Evolutionary conservation across 2,888 invertebrate genomes (phyloP), one percentile per base, ranked within the genome.

Genomic region (Nezara viridula): DNA sequence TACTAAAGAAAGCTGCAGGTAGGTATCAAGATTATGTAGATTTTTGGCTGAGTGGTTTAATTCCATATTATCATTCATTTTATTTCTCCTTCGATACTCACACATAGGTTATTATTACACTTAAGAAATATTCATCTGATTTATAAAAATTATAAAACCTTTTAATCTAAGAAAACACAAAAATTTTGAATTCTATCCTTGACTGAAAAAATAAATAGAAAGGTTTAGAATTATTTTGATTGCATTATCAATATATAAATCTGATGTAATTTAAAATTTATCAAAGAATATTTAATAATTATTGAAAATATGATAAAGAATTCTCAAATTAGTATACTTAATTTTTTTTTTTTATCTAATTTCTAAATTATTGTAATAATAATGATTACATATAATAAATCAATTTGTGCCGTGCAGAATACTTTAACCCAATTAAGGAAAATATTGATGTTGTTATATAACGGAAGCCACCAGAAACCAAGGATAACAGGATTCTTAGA

Each of bases 1-100:
- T 95, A 89, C 94, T 97, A 10, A 94, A 95, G 90, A 94, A 94
- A 88, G 95, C 96, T 6, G 94, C 95, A 91, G 96, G 96, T 95
- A 93, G 10, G 89, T 88, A 14, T 14, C 60, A 32, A 50, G n/a
- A n/a, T 77, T 7, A 77, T 37, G 32, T 73, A 32, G 16, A 32
- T 66, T 7, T 37, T 55, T 52, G n/a, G 14, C n/a, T n/a, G n/a
- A n/a, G n/a, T n/a, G n/a, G n/a, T n/a, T 55, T 55, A n/a, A n/a
- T 55, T 52, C 3, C 5, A 6, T 24, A 24, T 52, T 24, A 24
- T 55, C 24, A 55, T 55, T n/a, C 14, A 9, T 55, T 55, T 55
- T 55, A 55, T 0, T 55, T n/a, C 6, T 55, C 55, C 24, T 55
- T 55, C 10, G 19, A 55, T 55, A 55, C 24, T 6, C 24, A 55